Percentiles rank a stretch among this genome's conserved stretches.
Evolutionary conservation across 2,797 vertebrate genomes (phyloP).

Genomic region (Squalus acanthias): DNA sequence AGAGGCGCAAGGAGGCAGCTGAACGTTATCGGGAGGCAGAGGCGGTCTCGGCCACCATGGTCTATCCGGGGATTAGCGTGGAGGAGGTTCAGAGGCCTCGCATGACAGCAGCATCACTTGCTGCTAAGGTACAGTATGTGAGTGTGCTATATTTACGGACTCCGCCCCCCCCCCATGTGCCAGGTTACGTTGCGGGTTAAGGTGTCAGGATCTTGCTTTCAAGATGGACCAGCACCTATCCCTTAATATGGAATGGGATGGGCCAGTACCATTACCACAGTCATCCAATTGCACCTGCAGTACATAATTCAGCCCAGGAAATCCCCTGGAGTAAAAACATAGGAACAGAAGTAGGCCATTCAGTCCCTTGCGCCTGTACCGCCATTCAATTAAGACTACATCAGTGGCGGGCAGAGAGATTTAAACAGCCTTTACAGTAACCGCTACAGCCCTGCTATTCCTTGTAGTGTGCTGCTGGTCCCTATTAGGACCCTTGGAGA

Average conservation of each 20-base stretch:
- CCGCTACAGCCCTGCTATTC: neutral
- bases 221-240: neutral
- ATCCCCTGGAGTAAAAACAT: neutral
- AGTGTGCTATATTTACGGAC: neutral
- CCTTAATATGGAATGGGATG: neutral
- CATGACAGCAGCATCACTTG: slow-evolving; percentile 75
- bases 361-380: neutral
- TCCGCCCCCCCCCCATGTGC: neutral
- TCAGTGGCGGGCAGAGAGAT: neutral
- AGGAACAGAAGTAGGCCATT: neutral
- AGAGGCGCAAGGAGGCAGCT: slow-evolving; percentile 75
- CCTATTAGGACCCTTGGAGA: neutral
- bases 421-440: neutral
- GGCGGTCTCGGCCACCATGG: slow-evolving; percentile 56
- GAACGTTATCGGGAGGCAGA: slow-evolving; percentile 78
- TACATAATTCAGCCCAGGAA: neutral
- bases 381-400: neutral
- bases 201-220: neutral
- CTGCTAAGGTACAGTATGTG: slow-evolving; percentile 73
- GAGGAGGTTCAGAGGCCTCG: slow-evolving; percentile 72
- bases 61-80: slow-evolving; percentile 52
- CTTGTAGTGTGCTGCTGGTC: neutral
- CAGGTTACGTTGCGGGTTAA: neutral
- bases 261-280: neutral
- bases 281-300: neutral